Base-by-base conservation (phyloP, 1,140 invertebrate genomes). In the Aplysia californica region DNA sequence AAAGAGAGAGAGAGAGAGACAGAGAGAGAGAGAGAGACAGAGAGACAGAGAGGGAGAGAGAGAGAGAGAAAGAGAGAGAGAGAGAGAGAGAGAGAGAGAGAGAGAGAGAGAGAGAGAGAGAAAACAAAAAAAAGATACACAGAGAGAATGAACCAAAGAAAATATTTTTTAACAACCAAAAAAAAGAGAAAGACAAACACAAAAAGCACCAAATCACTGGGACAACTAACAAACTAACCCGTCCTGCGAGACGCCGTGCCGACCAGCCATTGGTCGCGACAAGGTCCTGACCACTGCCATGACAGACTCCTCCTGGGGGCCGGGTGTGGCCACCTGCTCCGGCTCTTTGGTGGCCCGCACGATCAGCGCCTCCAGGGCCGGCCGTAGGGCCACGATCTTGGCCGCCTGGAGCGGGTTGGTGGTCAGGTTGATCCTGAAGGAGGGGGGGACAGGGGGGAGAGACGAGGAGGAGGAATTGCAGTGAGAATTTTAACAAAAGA, bases 361-460 rank as follows among this genome's bases (percentile, higher is more conserved):
- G 0, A 99, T 93, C 0, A 98, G 89, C 78, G 93, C 91, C 90
- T 99, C 97, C 2, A 99, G 86, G 0, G 95, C 94, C 0, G 97
- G 97, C 76, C 97, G 92, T 0, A 99, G 89, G 5, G 95, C 95
- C 0, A 96, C 93, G 73, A 99, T 93, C 3, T 93, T 92, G 0
- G 96, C 94, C 0, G 97, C 97, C 15, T 86, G 92, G 86, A 92
- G 82, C 0, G 95, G 92, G 79, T 95, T 91, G 92, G 99, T 97
- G 10, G 95, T 92, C 33, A 99, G 92, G 88, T 96, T 97, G 29
- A 99, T 93, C 96, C 92, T 93, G 78, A 23, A 82, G 56, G 39
- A 70, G n/a, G 33, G 33, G 2, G 59, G 4, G n/a, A n/a, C n/a
- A n/a, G n/a, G n/a, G n/a, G 15, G 26, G 33, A 10, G 18, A 68